Percentiles rank a stretch among this genome's conserved stretches.
Conservation (phyloP, 1,140 invertebrate species). For the Cyrtorhinus lividipennis region DNA sequence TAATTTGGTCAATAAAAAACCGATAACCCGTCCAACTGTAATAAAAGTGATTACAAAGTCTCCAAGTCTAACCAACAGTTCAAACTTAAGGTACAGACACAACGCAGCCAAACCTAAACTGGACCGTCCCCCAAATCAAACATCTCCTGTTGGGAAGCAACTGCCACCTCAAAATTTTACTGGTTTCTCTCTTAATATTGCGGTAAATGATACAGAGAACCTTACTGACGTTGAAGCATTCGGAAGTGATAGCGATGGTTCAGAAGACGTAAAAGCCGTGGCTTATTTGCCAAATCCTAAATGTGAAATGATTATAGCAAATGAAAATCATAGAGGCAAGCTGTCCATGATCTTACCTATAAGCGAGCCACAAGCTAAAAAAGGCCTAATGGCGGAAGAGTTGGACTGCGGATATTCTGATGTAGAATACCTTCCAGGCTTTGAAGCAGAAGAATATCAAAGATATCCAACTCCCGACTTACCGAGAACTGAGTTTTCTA, state of each 20-base stretch:
- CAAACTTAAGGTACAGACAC: background rate
- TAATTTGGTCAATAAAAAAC: background rate
- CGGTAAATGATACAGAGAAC: background rate
- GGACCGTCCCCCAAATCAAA: background rate
- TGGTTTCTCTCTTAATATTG: background rate
- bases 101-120: background rate
- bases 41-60: background rate
- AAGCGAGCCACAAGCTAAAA: conserved; percentile 30
- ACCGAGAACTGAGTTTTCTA: conserved; percentile 27
- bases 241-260: conserved; percentile 15
- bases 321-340: conserved; percentile 32
- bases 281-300: conserved; percentile 30
- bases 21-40: background rate
- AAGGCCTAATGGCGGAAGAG: conserved; percentile 14
- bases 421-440: conserved; percentile 28
- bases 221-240: conserved; percentile 16
- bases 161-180: no score
- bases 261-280: background rate
- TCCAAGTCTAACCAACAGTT: background rate
- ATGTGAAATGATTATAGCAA: conserved; percentile 33
- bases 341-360: conserved; percentile 21
- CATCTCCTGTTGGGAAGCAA: no score
- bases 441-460: conserved; percentile 10
- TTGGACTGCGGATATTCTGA: conserved; percentile 31
- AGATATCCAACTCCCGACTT: conserved; percentile 24